phyloP scores from a whole-genome alignment of 1,140 invertebrate genomes.

The Aphelenchoides fujianensis region DNA sequence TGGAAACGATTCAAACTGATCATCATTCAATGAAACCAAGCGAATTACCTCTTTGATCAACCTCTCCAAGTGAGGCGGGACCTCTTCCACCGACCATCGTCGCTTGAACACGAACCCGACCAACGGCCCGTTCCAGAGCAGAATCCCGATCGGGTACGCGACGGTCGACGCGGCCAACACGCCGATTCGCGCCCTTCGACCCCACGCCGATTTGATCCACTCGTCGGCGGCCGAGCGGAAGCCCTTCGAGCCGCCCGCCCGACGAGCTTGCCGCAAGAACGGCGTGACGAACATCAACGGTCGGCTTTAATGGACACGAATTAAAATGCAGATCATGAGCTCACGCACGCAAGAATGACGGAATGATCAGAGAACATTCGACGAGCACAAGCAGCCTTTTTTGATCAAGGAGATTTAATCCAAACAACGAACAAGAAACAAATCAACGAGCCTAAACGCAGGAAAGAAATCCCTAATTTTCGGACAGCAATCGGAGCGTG shows the following conservation, averaged over 20 bases:
- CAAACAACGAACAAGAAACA: slow-evolving; percentile 21
- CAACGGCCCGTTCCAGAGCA: slow-evolving; percentile 9
- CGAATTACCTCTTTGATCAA: slow-evolving; percentile 7
- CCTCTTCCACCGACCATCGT: neutral
- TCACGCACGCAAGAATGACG: too few relatives aligned
- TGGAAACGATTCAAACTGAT: slow-evolving; percentile 2
- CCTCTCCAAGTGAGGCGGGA: neutral
- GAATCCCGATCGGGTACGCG: slow-evolving; percentile 2
- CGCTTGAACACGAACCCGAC: neutral
- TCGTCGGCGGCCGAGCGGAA: neutral
- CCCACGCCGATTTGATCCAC: slow-evolving; percentile 7
- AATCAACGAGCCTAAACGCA: neutral
- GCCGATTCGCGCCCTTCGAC: neutral
- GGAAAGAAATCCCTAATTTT: neutral
- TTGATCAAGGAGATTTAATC: too few relatives aligned
- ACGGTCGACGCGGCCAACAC: neutral
- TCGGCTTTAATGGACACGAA: neutral
- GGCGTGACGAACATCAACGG: neutral
- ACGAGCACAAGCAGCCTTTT: too few relatives aligned
- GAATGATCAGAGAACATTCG: too few relatives aligned
- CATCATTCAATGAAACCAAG: neutral
- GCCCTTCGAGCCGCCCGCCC: neutral
- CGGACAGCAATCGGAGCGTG: neutral
- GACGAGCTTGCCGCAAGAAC: slow-evolving; percentile 3
- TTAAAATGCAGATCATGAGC: too few relatives aligned